Evolutionary conservation across 2,113 vertebrate genomes (phyloP).

Genomic region (Corynorhinus townsendii): DNA sequence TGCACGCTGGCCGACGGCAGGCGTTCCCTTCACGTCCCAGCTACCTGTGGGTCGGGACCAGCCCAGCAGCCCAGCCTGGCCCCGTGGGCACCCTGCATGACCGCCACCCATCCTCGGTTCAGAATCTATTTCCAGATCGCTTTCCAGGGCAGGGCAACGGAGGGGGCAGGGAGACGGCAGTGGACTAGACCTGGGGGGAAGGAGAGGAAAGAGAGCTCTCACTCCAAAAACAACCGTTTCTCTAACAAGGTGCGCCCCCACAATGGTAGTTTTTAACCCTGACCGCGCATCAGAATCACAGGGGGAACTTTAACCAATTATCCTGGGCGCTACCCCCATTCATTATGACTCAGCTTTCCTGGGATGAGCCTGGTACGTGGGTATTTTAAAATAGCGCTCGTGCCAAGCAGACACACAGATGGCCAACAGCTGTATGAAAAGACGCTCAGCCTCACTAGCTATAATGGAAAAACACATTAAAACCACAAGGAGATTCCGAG

Average conservation of each 20-base stretch:
- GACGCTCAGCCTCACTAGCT: too few relatives aligned
- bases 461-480: too few relatives aligned
- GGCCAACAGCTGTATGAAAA: too few relatives aligned
- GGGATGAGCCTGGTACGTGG: neutral
- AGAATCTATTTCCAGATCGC: neutral
- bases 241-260: too few relatives aligned
- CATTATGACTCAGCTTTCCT: neutral
- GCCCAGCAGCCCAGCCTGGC: neutral
- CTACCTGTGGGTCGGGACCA: neutral
- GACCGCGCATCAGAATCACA: neutral
- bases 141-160: neutral
- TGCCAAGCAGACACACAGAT: too few relatives aligned
- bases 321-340: rapidly evolving
- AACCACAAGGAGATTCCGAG: too few relatives aligned
- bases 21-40: neutral
- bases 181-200: rapidly evolving
- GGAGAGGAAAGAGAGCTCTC: neutral
- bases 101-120: rapidly evolving
- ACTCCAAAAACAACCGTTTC: too few relatives aligned
- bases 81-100: neutral
- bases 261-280: neutral
- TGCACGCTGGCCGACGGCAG: neutral
- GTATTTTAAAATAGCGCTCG: neutral
- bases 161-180: neutral
- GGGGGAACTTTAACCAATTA: neutral